phyloP scores from a whole-genome alignment of 2,113 vertebrate genomes.

The Cricetomys ansorgei region DNA sequence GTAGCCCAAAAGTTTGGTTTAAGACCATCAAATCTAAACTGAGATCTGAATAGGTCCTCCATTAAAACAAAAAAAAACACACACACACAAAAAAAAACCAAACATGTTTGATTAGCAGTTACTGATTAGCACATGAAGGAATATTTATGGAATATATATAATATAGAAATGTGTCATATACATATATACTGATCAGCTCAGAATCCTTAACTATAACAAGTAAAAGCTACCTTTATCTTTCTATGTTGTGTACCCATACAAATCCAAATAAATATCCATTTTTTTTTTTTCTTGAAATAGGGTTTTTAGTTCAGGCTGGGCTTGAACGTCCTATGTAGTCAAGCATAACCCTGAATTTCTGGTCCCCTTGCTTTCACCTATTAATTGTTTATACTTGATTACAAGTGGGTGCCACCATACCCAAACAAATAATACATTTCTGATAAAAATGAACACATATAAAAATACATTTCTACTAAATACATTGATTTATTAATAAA shows the following conservation, averaged over 20 bases:
- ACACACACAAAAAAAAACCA: too few species aligned
- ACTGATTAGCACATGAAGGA: neutral
- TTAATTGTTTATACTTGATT: neutral
- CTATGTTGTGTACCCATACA: neutral
- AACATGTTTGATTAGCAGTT: neutral
- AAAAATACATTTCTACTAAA: neutral
- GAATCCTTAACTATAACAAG: neutral
- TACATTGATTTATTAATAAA: neutral
- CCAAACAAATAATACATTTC: neutral
- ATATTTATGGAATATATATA: neutral
- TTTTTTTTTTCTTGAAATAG: neutral
- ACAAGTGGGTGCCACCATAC: neutral
- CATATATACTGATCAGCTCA: neutral
- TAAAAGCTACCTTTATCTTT: neutral
- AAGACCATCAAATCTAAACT: neutral
- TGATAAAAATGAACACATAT: slow-evolving; percentile 16
- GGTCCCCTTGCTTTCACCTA: neutral
- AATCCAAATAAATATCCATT: neutral
- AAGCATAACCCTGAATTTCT: neutral
- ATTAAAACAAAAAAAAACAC: too few species aligned
- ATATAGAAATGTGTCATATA: neutral
- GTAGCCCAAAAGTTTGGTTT: neutral
- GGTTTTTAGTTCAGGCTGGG: neutral
- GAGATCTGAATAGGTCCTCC: neutral
- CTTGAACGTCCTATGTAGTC: neutral